phyloP scores from a whole-genome alignment of 2,797 vertebrate genomes.

The Lagocephalus sceleratus region DNA sequence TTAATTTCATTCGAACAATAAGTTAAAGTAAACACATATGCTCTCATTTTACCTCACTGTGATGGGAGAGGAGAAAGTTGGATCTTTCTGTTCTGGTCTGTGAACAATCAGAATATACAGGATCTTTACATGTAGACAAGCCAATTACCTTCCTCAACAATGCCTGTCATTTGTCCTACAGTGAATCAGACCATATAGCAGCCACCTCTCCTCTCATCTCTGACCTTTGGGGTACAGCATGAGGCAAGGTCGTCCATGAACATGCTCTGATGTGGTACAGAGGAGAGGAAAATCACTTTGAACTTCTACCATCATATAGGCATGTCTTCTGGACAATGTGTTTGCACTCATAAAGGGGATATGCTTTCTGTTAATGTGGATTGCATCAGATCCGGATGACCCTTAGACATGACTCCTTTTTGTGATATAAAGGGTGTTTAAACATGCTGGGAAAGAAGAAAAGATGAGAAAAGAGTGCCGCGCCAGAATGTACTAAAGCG shows the following conservation, averaged over 20 bases:
- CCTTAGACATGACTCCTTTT: slow-evolving; percentile 66
- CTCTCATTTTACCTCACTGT: slow-evolving; percentile 60
- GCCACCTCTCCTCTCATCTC: slow-evolving; percentile 57
- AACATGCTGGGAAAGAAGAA: slow-evolving; percentile 55
- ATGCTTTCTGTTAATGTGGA: slow-evolving; percentile 78
- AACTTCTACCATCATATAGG: slow-evolving; percentile 66
- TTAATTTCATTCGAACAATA: slow-evolving; percentile 13
- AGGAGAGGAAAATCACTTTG: slow-evolving; percentile 42
- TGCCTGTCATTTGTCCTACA: slow-evolving; percentile 66
- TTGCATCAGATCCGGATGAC: slow-evolving; percentile 73
- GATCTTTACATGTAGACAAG: slow-evolving; percentile 57
- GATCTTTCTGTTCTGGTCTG: slow-evolving; percentile 42
- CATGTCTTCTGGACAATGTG: slow-evolving; percentile 63
- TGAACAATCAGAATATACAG: slow-evolving; percentile 52
- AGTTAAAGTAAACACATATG: slow-evolving; percentile 31
- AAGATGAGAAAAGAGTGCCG: slow-evolving; percentile 54
- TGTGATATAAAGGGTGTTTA: slow-evolving; percentile 69
- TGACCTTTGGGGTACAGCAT: slow-evolving; percentile 51
- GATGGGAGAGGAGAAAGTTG: slow-evolving; percentile 31
- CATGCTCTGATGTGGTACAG: slow-evolving; percentile 66
- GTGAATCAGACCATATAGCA: slow-evolving; percentile 57
- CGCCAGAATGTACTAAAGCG: slow-evolving; percentile 60
- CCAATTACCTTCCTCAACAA: slow-evolving; percentile 61
- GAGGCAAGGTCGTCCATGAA: slow-evolving; percentile 53
- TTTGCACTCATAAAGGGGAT: slow-evolving; percentile 57